A percentile compares a stretch with the other conserved stretches of the same genome.
These are phyloP conservation scores for Pleuronectes platessa DNA, from an alignment of 2,113 vertebrate species.

Conservation along the genomic window DNA sequence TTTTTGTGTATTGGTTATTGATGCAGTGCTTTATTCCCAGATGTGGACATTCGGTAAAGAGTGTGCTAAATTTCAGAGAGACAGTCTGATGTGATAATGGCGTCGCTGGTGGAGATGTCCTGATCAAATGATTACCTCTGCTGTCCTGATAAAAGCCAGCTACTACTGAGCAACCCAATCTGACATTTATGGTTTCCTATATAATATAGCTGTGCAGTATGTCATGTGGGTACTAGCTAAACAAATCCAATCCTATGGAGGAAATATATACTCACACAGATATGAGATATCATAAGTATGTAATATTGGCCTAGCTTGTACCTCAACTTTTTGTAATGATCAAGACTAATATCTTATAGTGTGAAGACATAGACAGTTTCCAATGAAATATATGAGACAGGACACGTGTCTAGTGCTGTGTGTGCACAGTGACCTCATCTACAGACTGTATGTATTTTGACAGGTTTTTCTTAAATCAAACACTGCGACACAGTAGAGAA, in stretches of 20 bases:
- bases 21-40: constrained; percentile 21
- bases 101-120: not conserved
- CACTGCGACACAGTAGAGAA: no score
- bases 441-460: no score
- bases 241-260: not conserved
- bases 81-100: constrained; percentile 25
- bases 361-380: not conserved
- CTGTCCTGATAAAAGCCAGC: not conserved
- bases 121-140: not conserved
- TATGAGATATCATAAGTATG: not conserved
- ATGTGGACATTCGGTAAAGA: constrained; percentile 8
- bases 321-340: no score
- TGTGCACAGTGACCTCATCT: not conserved
- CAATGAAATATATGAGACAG: not conserved
- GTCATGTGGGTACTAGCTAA: not conserved
- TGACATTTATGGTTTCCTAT: not conserved
- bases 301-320: no score
- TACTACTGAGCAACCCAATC: not conserved
- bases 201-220: not conserved
- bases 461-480: no score
- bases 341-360: no score
- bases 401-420: not conserved
- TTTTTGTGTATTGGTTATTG: constrained; percentile 31
- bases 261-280: not conserved
- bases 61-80: not conserved